Evolutionary conservation across 2,888 invertebrate genomes (phyloP).

Genomic region (Crioceris asparagi): DNA sequence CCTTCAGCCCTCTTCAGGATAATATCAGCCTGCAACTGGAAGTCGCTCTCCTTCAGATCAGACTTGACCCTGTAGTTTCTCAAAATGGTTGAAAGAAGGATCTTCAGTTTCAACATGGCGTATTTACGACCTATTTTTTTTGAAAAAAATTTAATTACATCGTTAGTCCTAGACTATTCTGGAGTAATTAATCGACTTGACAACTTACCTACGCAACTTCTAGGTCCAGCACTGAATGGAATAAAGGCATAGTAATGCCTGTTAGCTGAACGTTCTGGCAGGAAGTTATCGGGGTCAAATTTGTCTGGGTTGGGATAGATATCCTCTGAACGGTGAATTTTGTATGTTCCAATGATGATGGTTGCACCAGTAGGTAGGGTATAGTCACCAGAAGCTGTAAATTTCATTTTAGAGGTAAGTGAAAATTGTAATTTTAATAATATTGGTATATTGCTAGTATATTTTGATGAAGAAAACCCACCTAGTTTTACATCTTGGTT

Average conservation of each 20-base stretch:
- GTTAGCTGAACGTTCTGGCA: slow-evolving; percentile 62
- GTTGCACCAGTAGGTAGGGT: slow-evolving; percentile 60
- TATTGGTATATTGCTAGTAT: too few species aligned
- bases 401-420: too few species aligned
- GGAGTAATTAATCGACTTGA: too few species aligned
- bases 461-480: slow-evolving; percentile 24
- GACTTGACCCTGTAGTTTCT: slow-evolving; percentile 57
- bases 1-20: slow-evolving; percentile 65
- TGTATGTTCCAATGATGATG: slow-evolving; percentile 54
- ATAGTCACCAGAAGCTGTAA: slow-evolving; percentile 50
- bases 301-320: slow-evolving; percentile 59
- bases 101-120: slow-evolving; percentile 67
- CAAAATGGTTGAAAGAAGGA: slow-evolving; percentile 58
- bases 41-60: slow-evolving; percentile 53
- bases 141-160: not conserved
- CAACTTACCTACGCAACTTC: slow-evolving; percentile 66
- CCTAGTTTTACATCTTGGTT: slow-evolving; percentile 59
- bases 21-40: slow-evolving; percentile 58
- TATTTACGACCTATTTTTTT: slow-evolving; percentile 57
- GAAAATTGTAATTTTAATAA: too few species aligned
- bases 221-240: slow-evolving; percentile 71
- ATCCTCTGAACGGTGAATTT: slow-evolving; percentile 54
- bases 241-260: slow-evolving; percentile 72
- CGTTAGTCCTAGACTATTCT: not conserved
- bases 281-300: slow-evolving; percentile 71